Conservation (phyloP, 2,888 invertebrate genomes). For the Aspidiotus destructor region DNA sequence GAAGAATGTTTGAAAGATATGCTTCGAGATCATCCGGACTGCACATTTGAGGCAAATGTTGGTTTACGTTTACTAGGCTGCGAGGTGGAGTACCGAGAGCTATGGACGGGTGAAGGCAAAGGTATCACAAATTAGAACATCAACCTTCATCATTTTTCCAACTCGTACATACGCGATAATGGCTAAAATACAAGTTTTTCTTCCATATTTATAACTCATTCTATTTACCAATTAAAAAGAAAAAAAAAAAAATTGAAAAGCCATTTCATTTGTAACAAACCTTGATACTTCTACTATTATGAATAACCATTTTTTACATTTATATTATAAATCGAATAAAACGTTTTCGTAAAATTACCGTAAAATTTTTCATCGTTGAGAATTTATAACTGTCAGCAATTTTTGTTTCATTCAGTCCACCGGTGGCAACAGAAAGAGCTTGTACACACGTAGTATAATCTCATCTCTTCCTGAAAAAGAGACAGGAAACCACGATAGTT, state of each 20-base stretch:
- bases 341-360: too few species aligned
- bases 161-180: neutral
- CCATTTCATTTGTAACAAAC: neutral
- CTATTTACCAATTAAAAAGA: neutral
- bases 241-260: neutral
- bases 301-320: neutral
- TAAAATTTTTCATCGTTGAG: too few species aligned
- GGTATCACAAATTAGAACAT: conserved; percentile 10
- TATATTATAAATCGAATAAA: conserved; percentile 5
- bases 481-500: neutral
- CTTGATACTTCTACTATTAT: neutral
- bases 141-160: neutral
- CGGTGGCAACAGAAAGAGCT: conserved; percentile 82
- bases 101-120: conserved; percentile 34
- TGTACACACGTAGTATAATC: conserved; percentile 93
- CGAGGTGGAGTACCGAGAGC: conserved; percentile 32
- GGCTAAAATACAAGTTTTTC: neutral
- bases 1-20: conserved; percentile 32
- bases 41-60: conserved; percentile 34
- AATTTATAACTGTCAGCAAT: too few species aligned
- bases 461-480: conserved; percentile 74
- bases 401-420: conserved; percentile 73
- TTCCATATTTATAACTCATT: neutral
- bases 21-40: conserved; percentile 28
- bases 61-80: conserved; percentile 33